phyloP scores from a whole-genome alignment of 2,888 invertebrate species.

The Lithophane ornitopus region DNA sequence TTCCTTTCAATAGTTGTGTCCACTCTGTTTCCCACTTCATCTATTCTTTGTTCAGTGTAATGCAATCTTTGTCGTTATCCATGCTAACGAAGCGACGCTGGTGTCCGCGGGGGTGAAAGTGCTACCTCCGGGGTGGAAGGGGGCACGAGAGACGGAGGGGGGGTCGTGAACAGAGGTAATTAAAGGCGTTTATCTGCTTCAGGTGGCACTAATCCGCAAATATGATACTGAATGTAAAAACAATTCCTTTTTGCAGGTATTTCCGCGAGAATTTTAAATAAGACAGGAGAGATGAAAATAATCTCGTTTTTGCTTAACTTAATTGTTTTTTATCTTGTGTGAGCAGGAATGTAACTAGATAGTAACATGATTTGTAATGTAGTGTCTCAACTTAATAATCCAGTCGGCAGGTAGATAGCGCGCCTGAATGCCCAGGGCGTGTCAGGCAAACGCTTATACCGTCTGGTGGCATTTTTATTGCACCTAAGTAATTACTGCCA shows the following conservation, averaged over 20 bases:
- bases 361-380: not conserved
- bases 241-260: constrained; percentile 64
- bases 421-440: too few relatives aligned
- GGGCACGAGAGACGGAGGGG: not conserved
- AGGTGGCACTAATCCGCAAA: constrained; percentile 84
- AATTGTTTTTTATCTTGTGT: constrained; percentile 3
- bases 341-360: not conserved
- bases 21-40: constrained; percentile 35
- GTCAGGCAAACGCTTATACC: not conserved
- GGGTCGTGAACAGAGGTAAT: constrained; percentile 75
- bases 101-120: constrained; percentile 55
- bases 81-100: constrained; percentile 77
- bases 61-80: constrained; percentile 81
- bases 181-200: constrained; percentile 86
- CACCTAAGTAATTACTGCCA: not conserved
- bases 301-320: constrained; percentile 33
- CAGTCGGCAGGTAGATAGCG: not conserved
- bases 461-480: not conserved
- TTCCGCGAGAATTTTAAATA: constrained; percentile 18
- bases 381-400: not conserved
- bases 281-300: constrained; percentile 13
- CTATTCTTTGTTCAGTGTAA: constrained; percentile 72
- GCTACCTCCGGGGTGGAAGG: constrained; percentile 55
- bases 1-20: not conserved
- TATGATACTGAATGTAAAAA: constrained; percentile 77